A percentile compares a stretch with the other conserved stretches of the same genome.
phyloP scores from a whole-genome alignment of 2,888 invertebrate genomes.

The Noctua janthina region DNA sequence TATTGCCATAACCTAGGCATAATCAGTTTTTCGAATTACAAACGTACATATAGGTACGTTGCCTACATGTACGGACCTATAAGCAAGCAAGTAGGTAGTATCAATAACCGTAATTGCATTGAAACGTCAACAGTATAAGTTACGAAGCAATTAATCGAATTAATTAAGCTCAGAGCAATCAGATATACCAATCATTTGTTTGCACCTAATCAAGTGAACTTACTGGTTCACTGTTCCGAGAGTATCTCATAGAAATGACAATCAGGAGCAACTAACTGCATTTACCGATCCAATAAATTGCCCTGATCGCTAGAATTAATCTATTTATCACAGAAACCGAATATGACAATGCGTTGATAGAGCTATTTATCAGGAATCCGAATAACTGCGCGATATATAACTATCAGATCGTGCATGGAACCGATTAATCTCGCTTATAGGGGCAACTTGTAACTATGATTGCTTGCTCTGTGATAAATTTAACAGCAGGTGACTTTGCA shows the following conservation, averaged over 20 bases:
- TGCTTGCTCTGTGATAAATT: constrained; percentile 33
- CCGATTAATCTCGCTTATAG: constrained; percentile 29
- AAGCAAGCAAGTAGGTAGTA: neutral
- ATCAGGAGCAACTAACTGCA: constrained; percentile 10
- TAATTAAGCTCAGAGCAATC: constrained; percentile 32
- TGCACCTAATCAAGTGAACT: constrained; percentile 28
- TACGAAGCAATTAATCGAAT: constrained; percentile 42
- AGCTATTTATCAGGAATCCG: constrained; percentile 54
- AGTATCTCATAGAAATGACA: constrained; percentile 21
- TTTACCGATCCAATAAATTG: constrained; percentile 36
- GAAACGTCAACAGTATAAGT: constrained; percentile 22
- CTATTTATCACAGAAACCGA: constrained; percentile 51
- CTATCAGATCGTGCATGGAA: constrained; percentile 13
- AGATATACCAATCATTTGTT: constrained; percentile 17
- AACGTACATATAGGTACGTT: neutral
- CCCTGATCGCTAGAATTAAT: constrained; percentile 23
- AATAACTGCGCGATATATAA: constrained; percentile 27
- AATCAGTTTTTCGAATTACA: neutral
- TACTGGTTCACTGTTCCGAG: constrained; percentile 16
- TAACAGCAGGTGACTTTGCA: neutral
- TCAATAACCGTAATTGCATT: constrained; percentile 21
- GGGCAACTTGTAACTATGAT: constrained; percentile 10
- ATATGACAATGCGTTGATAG: constrained; percentile 51
- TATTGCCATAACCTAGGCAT: neutral
- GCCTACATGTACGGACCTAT: too few relatives aligned